Conservation (phyloP, 2,888 invertebrate genomes). For the Encarsia formosa region DNA sequence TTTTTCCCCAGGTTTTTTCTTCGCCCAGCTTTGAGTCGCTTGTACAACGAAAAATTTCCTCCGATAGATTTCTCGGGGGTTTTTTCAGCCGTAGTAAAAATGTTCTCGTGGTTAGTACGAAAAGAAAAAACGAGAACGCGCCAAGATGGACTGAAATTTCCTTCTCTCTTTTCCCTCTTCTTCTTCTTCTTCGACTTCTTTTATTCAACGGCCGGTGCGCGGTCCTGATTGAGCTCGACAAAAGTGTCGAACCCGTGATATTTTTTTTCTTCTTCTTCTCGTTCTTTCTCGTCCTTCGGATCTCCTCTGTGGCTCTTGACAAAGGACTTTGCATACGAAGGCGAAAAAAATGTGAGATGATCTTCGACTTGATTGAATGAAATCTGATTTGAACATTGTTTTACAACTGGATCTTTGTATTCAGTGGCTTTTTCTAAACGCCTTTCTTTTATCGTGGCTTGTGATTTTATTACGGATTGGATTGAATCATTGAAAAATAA, state of each 20-base stretch:
- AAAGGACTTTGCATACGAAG: conserved; percentile 6
- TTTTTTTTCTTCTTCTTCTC: background rate
- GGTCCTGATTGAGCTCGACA: conserved; percentile 17
- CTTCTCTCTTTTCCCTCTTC: conserved; percentile 22
- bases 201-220: conserved; percentile 20
- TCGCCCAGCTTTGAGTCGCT: background rate
- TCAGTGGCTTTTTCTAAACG: no score
- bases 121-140: conserved; percentile 9
- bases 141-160: conserved; percentile 18
- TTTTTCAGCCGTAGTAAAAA: no score
- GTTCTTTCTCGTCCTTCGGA: background rate
- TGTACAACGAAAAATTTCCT: background rate
- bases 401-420: no score
- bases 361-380: conserved; percentile 4
- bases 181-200: conserved; percentile 12
- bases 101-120: conserved; percentile 1
- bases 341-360: conserved; percentile 2
- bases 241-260: conserved; percentile 18
- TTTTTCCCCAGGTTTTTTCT: background rate
- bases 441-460: no score
- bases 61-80: conserved; percentile 7
- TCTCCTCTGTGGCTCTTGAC: background rate
- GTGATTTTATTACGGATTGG: no score
- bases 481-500: no score
- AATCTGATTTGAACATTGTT: no score